Percentiles rank a stretch among this genome's conserved stretches.
These are phyloP conservation scores for Drosophila carrolli DNA, from an alignment of 1,140 invertebrate genomes.

Conservation along the genomic window DNA sequence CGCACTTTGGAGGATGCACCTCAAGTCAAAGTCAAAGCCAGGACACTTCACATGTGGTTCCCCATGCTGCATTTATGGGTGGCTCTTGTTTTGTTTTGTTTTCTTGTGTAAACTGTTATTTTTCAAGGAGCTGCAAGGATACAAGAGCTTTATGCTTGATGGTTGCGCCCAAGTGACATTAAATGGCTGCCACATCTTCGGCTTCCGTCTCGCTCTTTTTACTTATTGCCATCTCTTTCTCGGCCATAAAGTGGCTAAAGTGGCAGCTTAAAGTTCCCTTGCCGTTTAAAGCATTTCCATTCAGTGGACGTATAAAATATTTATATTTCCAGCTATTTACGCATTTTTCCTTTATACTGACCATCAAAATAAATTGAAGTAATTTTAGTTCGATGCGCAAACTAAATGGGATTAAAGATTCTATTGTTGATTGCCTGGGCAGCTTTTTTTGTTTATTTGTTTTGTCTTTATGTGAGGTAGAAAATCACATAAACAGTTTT, in stretches of 20 bases:
- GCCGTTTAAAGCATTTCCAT: constrained; percentile 57
- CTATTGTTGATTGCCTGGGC: constrained; percentile 36
- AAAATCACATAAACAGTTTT: constrained; percentile 2
- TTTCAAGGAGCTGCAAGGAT: constrained; percentile 45
- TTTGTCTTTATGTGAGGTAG: constrained; percentile 23
- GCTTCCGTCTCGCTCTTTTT: constrained; percentile 4
- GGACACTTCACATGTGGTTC: constrained; percentile 72
- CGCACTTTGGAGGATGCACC: constrained; percentile 46
- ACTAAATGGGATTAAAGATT: constrained; percentile 71
- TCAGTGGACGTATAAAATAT: constrained; percentile 46
- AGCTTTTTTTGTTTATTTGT: constrained; percentile 52
- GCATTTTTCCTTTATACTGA: constrained; percentile 54
- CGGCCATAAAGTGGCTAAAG: constrained; percentile 72
- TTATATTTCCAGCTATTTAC: constrained; percentile 55
- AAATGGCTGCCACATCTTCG: constrained; percentile 68
- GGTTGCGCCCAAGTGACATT: constrained; percentile 77
- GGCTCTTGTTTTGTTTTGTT: constrained; percentile 42
- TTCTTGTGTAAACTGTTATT: constrained; percentile 81
- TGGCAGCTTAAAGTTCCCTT: constrained; percentile 61
- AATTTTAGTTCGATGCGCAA: constrained; percentile 56
- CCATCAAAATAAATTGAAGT: constrained; percentile 75
- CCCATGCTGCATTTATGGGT: constrained; percentile 20
- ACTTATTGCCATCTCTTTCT: constrained; percentile 10
- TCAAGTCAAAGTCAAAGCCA: constrained; percentile 67
- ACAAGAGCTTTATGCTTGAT: constrained; percentile 69